Evolutionary conservation across 1,140 invertebrate species (phyloP).

Genomic region (Euwallacea fornicatus): DNA sequence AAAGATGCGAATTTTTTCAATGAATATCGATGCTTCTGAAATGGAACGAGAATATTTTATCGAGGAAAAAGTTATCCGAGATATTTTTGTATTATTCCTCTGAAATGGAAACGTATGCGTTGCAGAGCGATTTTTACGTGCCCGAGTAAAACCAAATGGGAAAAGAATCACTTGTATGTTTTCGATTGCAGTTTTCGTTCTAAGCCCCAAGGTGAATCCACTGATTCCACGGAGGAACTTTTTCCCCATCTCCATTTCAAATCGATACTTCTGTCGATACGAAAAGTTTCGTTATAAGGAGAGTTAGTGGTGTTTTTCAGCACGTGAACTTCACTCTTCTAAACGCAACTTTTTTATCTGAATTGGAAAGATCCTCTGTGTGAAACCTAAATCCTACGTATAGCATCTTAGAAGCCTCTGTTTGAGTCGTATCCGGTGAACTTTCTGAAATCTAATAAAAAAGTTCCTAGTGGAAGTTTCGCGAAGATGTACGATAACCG

Average conservation of each 20-base stretch:
- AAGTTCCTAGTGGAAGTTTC: slow-evolving; percentile 14
- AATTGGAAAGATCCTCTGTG: slow-evolving; percentile 17
- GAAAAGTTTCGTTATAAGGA: neutral
- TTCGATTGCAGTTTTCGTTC: neutral
- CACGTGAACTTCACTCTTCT: slow-evolving; percentile 3
- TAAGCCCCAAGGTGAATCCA: too few relatives aligned
- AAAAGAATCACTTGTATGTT: neutral
- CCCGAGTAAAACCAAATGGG: neutral
- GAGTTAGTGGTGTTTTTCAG: slow-evolving; percentile 5
- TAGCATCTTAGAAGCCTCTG: slow-evolving; percentile 17
- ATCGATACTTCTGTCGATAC: neutral
- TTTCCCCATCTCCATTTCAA: slow-evolving; percentile 1
- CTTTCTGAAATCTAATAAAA: slow-evolving; percentile 22
- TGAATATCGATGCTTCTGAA: slow-evolving; percentile 21
- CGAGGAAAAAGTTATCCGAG: slow-evolving; percentile 14
- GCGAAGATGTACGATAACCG: slow-evolving; percentile 25
- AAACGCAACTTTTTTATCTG: slow-evolving; percentile 18
- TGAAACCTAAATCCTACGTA: slow-evolving; percentile 22
- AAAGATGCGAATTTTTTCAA: slow-evolving; percentile 16
- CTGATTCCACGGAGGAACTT: too few relatives aligned
- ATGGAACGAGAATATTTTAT: slow-evolving; percentile 31
- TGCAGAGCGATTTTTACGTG: slow-evolving; percentile 5
- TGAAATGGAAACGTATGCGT: slow-evolving; percentile 11
- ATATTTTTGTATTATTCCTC: slow-evolving; percentile 5
- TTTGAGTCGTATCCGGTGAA: slow-evolving; percentile 19